Conservation (phyloP, 2,113 vertebrate genomes). For the Oostethus manadensis region DNA sequence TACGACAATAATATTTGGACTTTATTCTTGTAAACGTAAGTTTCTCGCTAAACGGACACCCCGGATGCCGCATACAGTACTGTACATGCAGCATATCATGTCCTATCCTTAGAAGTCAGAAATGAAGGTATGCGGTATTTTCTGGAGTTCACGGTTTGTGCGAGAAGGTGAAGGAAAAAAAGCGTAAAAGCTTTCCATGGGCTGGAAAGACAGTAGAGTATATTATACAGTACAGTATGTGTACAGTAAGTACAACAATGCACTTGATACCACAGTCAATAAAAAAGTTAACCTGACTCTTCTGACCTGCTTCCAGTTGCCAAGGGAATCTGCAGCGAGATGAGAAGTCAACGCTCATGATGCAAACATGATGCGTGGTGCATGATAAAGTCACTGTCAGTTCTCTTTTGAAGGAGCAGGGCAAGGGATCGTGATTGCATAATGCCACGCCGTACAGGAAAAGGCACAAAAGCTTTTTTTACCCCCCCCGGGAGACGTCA, state of each 20-base stretch:
- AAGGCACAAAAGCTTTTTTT: not conserved
- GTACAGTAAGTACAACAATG: no score
- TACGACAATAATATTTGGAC: no score
- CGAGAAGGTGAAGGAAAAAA: not conserved
- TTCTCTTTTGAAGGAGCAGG: constrained; percentile 6
- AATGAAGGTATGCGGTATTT: constrained; percentile 2
- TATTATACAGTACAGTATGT: no score
- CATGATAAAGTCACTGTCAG: not conserved
- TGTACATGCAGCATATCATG: no score
- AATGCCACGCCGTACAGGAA: not conserved
- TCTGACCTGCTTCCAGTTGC: constrained; percentile 24
- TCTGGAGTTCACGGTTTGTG: constrained; percentile 8
- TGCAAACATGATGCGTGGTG: not conserved
- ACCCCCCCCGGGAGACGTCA: constrained; percentile 29
- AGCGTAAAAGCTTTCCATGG: not conserved
- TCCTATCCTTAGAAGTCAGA: not conserved
- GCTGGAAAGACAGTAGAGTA: no score
- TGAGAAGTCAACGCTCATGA: constrained; percentile 24
- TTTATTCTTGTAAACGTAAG: no score
- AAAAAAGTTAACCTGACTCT: not conserved
- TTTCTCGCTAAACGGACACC: no score
- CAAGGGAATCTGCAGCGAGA: constrained; percentile 8
- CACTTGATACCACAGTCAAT: no score
- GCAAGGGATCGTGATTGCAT: not conserved
- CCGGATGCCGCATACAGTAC: no score